Evolutionary conservation across 1,140 invertebrate species (phyloP), one percentile per base, ranked within the genome.

Genomic region (Steinernema khuongi): DNA sequence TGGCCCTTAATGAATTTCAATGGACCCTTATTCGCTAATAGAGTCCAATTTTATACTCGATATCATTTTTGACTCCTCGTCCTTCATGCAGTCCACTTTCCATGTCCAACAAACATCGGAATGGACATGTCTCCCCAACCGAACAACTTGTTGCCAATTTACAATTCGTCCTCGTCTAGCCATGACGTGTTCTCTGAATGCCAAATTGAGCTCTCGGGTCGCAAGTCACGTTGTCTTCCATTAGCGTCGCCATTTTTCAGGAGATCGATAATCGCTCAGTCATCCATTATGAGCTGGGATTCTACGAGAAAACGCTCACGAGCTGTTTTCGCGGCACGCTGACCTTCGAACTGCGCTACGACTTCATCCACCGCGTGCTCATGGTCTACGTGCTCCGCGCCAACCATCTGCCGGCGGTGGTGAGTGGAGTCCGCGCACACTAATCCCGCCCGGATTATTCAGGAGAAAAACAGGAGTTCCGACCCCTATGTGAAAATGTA

Each of bases 401-500:
- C 14, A 83, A 79, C 68, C 72, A 83, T 72, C 72, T 83, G 32
- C 80, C 81, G 2, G 71, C 72, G 28, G 72, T 31, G 71, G 79
- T 80, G 68, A 79, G 67, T n/a, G 22, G 36, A 14, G 41, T 14
- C 70, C 31, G 31, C 17, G 29, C 7, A 32, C 29, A 1, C 1
- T 29, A 19, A 14, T 28, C 19, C 73, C n/a, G 31, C 22, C 19
- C 7, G 28, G 30, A 76, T 19, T 14, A 31, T 77, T 17, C 1
- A 79, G 68, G 69, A 77, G 32, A 71, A 81, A 70, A 77, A 80
- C 17, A 69, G 68, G 18, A 74, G 74, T 1, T 79, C 77, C 14
- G 79, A 83, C 78, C 82, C 81, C n/a, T 83, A 83, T 74, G 75
- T 82, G 18, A 82, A 83, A 70, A 83, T 82, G 81, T 83, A 82